Conservation (phyloP, 2,888 invertebrate genomes). For the Ptychoptera contaminata region DNA sequence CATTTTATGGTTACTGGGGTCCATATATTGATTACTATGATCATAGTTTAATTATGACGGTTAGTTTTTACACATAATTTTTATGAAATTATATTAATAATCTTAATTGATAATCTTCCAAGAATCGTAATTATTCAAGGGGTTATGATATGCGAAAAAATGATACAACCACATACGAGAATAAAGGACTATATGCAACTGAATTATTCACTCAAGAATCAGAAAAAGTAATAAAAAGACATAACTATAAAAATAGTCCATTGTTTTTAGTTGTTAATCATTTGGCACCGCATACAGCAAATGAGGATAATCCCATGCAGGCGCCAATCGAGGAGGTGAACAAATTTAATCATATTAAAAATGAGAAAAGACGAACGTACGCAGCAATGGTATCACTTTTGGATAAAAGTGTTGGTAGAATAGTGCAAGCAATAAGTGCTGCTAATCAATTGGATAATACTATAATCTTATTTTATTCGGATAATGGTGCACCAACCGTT, state of each 20-base stretch:
- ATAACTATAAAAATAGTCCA: constrained; percentile 38
- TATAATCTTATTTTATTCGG: constrained; percentile 71
- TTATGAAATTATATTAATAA: background rate
- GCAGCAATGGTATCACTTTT: constrained; percentile 77
- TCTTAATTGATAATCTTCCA: constrained; percentile 8
- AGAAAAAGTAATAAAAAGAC: constrained; percentile 40
- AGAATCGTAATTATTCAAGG: constrained; percentile 18
- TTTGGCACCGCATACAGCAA: constrained; percentile 63
- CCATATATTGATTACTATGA: constrained; percentile 70
- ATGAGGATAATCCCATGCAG: constrained; percentile 48
- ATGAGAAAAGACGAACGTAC: constrained; percentile 47
- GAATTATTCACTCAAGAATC: constrained; percentile 53
- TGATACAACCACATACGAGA: constrained; percentile 33
- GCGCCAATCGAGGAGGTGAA: constrained; percentile 55
- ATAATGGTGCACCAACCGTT: constrained; percentile 71
- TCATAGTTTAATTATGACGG: constrained; percentile 35
- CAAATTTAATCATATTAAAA: constrained; percentile 48
- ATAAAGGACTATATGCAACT: constrained; percentile 47
- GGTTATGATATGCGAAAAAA: constrained; percentile 39
- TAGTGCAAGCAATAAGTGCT: constrained; percentile 48
- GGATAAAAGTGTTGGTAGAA: constrained; percentile 69
- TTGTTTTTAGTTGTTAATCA: constrained; percentile 68
- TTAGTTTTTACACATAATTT: constrained; percentile 13
- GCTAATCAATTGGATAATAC: constrained; percentile 62
- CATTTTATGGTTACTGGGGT: constrained; percentile 72